Conservation (phyloP, 2,797 vertebrate genomes). For the Chrosomus eos region DNA sequence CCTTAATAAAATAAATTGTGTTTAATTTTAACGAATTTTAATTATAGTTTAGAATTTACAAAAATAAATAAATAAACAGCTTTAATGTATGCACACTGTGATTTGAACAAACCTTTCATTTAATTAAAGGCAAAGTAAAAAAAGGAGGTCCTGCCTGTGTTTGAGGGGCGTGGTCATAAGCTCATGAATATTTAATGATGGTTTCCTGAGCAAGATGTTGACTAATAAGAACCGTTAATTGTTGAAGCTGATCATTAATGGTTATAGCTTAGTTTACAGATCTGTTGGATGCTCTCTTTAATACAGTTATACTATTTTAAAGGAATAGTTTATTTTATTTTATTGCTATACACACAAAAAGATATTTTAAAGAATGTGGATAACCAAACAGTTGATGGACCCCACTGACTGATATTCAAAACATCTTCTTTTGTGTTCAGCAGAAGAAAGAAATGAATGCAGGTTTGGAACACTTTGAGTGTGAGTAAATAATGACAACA, state of each 20-base stretch:
- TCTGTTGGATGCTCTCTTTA: background rate
- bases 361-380: background rate
- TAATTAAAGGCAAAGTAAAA: background rate
- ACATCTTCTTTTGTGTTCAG: background rate
- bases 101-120: background rate
- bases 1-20: background rate
- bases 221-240: background rate
- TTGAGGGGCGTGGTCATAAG: background rate
- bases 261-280: background rate
- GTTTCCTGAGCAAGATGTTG: background rate
- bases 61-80: background rate
- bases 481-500: background rate
- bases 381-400: background rate
- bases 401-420: background rate
- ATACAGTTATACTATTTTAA: background rate
- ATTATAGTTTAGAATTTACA: background rate
- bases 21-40: background rate
- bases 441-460: background rate
- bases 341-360: background rate
- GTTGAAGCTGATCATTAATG: background rate
- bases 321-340: too few species aligned
- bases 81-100: background rate
- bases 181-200: conserved; percentile 1
- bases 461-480: background rate
- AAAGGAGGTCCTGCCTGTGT: background rate